A percentile compares a stretch with the other conserved stretches of the same genome.
These are phyloP conservation scores for Grallaria varia DNA, from an alignment of 2,113 vertebrate species.

Conservation along the genomic window DNA sequence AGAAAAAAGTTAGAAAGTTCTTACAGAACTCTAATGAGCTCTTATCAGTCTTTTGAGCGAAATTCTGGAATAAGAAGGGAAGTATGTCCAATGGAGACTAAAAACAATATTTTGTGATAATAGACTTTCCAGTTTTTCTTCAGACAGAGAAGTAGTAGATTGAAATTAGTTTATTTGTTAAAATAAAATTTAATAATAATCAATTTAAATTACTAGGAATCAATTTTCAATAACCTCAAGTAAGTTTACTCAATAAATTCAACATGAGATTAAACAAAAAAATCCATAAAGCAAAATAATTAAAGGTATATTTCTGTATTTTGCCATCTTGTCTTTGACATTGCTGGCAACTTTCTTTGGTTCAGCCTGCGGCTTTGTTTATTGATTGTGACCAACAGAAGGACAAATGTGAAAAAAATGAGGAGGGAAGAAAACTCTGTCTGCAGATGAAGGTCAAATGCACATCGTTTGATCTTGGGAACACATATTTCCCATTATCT, in stretches of 20 bases:
- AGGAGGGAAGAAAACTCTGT: neutral
- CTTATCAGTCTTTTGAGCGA: neutral
- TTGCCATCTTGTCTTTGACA: neutral
- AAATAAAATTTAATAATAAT: neutral
- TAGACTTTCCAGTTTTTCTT: neutral
- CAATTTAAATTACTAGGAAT: neutral
- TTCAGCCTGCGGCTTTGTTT: neutral
- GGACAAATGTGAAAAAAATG: neutral
- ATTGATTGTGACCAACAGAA: neutral
- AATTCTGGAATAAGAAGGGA: neutral
- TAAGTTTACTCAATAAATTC: neutral
- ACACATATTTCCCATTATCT: neutral
- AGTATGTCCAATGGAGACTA: neutral
- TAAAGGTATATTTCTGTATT: neutral
- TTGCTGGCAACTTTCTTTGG: neutral
- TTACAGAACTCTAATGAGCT: neutral
- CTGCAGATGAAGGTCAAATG: slow-evolving; percentile 2
- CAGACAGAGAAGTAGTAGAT: neutral
- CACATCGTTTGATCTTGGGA: neutral
- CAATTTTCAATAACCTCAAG: neutral
- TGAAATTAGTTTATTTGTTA: neutral
- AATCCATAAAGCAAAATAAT: neutral
- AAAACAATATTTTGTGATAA: neutral
- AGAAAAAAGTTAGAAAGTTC: neutral
- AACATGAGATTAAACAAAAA: neutral